Base-by-base conservation (phyloP, 2,888 invertebrate species). In the Yponomeuta malinellus region DNA sequence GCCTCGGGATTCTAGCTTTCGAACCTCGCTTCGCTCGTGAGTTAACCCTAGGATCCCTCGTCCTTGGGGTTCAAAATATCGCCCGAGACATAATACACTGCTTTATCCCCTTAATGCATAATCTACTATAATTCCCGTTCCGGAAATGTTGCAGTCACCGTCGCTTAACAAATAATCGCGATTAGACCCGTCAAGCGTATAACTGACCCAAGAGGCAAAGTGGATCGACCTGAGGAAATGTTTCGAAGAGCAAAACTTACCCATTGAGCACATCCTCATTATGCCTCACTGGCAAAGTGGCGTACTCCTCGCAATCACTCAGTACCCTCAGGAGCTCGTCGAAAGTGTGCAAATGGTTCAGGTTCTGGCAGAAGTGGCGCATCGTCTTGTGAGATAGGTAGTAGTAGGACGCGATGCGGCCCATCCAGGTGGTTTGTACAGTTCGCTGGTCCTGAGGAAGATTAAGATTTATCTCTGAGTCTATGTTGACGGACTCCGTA, bases 261-360 rank as follows among this genome's bases (percentile, higher is more conserved):
- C 95, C 96, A 84, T 99, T 99, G 66, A 97, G 93, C 73, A 96
- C 89, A 82, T 99, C 99, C 87, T 99, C 99, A 83, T 99, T 99
- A 84, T 99, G 99, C 70, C 99, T 93, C 2, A 99, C 99, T 0
- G 99, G 99, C 75, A 99, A 93, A 77, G 98, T 96, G 72, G 96
- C 95, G 81, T 98, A 97, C 79, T 99, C 99, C 76, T 97, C 94
- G 1, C 96, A 95, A 83, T 97, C 96, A 48, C 97, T 95, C 81
- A 99, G 92, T 6, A 97, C 93, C 59, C 94, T 88, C 65, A 99
- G 84, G 71, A 98, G 89, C 29, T 97, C 95, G 71, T 96, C 95
- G 0, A 96, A 85, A 37, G 93, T 92, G 79, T 95, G 93, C 73
- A 94, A 93, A 1, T 93, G 84, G n/a, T 90, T 88, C 68, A 99